These are phyloP conservation scores for Acheta domesticus DNA, from an alignment of 2,888 invertebrate species.

Conservation along the genomic window DNA sequence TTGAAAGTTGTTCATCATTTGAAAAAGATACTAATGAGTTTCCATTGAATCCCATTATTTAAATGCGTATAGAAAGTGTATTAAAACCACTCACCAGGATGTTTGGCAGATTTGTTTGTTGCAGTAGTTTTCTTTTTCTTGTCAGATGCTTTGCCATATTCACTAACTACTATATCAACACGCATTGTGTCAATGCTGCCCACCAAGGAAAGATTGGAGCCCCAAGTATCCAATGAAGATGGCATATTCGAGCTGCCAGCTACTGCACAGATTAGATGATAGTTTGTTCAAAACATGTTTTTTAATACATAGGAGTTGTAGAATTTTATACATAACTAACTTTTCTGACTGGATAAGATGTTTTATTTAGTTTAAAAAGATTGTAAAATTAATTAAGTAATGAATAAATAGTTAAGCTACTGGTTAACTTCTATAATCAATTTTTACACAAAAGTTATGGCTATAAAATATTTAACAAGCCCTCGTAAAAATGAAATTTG, in stretches of 20 bases:
- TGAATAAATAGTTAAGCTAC: neutral
- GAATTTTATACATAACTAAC: too few species aligned
- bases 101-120: slow-evolving; percentile 12
- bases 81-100: neutral
- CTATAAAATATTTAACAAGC: neutral
- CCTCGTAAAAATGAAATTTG: too few species aligned
- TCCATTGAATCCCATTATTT: too few species aligned
- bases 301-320: too few species aligned
- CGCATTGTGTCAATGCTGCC: slow-evolving; percentile 84
- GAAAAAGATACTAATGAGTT: too few species aligned
- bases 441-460: neutral
- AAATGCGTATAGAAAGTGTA: too few species aligned
- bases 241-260: slow-evolving; percentile 54
- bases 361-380: too few species aligned
- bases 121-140: slow-evolving; percentile 49
- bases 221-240: slow-evolving; percentile 80
- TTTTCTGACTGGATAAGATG: too few species aligned
- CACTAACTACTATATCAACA: slow-evolving; percentile 93
- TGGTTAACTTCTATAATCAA: slow-evolving; percentile 21
- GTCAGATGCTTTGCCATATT: slow-evolving; percentile 64
- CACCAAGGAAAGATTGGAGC: slow-evolving; percentile 77
- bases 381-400: too few species aligned
- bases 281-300: too few species aligned
- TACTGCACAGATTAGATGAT: slow-evolving; percentile 39
- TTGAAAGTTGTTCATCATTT: too few species aligned